These are phyloP conservation scores for Diachrysia chrysitis DNA, from an alignment of 2,888 invertebrate genomes.

Conservation along the genomic window DNA sequence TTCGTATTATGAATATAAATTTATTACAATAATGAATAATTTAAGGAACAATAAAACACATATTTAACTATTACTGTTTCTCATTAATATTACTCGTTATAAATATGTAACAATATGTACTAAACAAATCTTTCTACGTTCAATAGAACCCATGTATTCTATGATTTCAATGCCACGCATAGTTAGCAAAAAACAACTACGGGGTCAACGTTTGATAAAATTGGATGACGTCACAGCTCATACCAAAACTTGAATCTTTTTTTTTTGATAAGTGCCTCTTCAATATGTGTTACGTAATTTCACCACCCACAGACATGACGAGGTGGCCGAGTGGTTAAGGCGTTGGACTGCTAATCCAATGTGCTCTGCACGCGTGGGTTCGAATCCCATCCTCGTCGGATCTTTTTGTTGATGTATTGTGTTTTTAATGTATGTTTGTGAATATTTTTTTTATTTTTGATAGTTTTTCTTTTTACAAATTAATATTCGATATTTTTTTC, in stretches of 20 bases:
- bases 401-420: conserved; percentile 58
- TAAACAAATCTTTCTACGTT: conserved; percentile 10
- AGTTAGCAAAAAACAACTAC: conserved; percentile 28
- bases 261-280: conserved; percentile 40
- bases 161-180: conserved; percentile 32
- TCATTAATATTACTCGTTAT: neutral
- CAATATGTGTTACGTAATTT: conserved; percentile 63
- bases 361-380: conserved; percentile 96
- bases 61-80: neutral
- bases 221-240: conserved; percentile 50
- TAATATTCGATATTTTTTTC: too few relatives aligned
- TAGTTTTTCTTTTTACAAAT: neutral
- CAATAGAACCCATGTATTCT: conserved; percentile 2
- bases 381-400: conserved; percentile 94
- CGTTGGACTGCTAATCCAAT: conserved; percentile 96
- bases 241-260: conserved; percentile 33
- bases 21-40: neutral
- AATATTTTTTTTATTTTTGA: conserved; percentile 7
- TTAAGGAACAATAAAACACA: neutral
- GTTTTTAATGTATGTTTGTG: neutral
- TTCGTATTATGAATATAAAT: neutral
- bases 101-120: conserved; percentile 1
- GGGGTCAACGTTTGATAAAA: conserved; percentile 56
- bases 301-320: conserved; percentile 82
- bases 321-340: conserved; percentile 96